Conservation (phyloP, 2,113 vertebrate genomes). For the Sander vitreus region DNA sequence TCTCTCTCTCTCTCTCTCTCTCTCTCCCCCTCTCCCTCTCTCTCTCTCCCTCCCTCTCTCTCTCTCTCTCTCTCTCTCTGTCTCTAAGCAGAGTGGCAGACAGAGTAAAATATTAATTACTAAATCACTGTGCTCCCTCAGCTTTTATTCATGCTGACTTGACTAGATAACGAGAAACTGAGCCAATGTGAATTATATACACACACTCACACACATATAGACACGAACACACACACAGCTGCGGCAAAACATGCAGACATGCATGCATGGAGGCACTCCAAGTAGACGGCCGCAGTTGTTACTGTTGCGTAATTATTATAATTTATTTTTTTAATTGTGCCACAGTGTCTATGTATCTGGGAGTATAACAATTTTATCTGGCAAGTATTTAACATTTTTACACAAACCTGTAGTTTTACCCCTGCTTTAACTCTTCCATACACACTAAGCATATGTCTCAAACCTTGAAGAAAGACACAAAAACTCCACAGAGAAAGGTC, state of each 20-base stretch:
- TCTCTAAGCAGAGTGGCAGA: slow-evolving; percentile 79
- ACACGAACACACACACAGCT: slow-evolving; percentile 17
- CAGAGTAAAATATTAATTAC: slow-evolving; percentile 83
- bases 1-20: slow-evolving; percentile 8
- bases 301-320: slow-evolving; percentile 18
- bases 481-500: not conserved
- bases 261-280: slow-evolving; percentile 22
- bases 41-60: not conserved
- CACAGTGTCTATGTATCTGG: not conserved
- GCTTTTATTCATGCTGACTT: slow-evolving; percentile 80
- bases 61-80: slow-evolving; percentile 31
- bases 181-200: slow-evolving; percentile 53
- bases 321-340: not conserved
- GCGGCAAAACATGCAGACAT: slow-evolving; percentile 51
- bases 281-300: not conserved
- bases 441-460: not conserved
- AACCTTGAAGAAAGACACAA: not conserved
- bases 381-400: not conserved
- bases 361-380: not conserved
- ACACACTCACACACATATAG: slow-evolving; percentile 1
- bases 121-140: slow-evolving; percentile 81
- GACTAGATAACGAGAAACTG: slow-evolving; percentile 75
- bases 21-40: not conserved
- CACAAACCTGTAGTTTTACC: slow-evolving; percentile 15
- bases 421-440: not conserved